Base-by-base conservation (phyloP, 2,797 vertebrate species). In the Acanthiza pusilla region DNA sequence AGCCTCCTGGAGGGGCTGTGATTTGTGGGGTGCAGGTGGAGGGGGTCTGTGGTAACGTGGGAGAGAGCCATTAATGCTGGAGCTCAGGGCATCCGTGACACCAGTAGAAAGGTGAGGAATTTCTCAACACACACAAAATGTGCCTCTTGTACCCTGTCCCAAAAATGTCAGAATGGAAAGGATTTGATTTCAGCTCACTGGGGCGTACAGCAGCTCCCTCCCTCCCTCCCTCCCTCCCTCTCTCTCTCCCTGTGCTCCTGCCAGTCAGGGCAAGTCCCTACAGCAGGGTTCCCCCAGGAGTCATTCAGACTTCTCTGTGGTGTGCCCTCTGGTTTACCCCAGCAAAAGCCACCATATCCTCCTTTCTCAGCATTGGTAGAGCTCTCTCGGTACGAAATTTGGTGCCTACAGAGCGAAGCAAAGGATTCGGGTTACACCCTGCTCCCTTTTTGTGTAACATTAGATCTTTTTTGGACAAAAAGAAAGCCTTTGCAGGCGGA, bases 111-210 rank as follows among this genome's bases (percentile, higher is more conserved):
- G 38, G 32, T 5, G 4, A 34, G 55, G 50, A 47, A 55, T 55
- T 79, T 80, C 61, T 85, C 29, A 57, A 45, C 29, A 11, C 0
- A 1, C 6, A 21, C 40, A 55, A 75, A 75, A 79, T 53, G 13
- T 50, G 15, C 13, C 26, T 74, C 75, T 72, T 82, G 40, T 60
- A 85, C 45, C 71, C 81, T 83, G 75, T 91, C 81, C 91, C 63
- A 71, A 73, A 77, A 71, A 85, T 23, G 82, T 80, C 87, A 83
- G 51, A 91, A 80, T 27, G 16, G 67, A 74, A 93, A 71, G 72
- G 82, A 82, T 85, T 73, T 89, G 4, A 43, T 62, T 92, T 89
- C 43, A 29, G 75, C 75, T 92, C 61, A 25, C 42, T 67, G 57
- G 47, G 58, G 36, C 11, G 0, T 67, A 47, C 16, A 73, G 79